phyloP scores from a whole-genome alignment of 2,888 invertebrate species.

The Lasioglossum leucozonium region DNA sequence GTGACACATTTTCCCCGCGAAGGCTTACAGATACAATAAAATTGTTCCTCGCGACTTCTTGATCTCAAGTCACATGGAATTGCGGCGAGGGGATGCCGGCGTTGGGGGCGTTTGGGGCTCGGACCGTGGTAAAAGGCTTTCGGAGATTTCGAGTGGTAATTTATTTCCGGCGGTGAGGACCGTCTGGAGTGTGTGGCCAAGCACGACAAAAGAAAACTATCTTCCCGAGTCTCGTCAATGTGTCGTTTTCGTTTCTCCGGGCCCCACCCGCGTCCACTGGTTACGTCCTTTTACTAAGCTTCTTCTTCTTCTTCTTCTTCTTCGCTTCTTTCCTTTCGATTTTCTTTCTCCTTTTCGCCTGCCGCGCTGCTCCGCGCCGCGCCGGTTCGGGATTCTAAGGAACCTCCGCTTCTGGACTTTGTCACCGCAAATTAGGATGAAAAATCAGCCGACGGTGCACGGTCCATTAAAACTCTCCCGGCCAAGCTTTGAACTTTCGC shows the following conservation, averaged over 20 bases:
- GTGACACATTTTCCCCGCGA: slow-evolving; percentile 39
- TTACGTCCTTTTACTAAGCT: slow-evolving; percentile 10
- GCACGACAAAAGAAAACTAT: slow-evolving; percentile 74
- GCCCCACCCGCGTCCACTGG: not conserved
- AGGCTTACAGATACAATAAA: slow-evolving; percentile 74
- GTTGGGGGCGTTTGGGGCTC: not conserved
- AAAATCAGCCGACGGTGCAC: slow-evolving; percentile 56
- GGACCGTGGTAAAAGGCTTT: slow-evolving; percentile 70
- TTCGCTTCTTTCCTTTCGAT: slow-evolving; percentile 10
- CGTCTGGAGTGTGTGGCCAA: slow-evolving; percentile 67
- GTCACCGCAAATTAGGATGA: slow-evolving; percentile 69
- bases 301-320: slow-evolving; percentile 20
- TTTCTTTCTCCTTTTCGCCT: not conserved
- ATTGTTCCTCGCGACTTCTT: slow-evolving; percentile 65
- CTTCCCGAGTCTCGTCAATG: slow-evolving; percentile 68
- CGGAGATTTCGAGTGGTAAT: slow-evolving; percentile 76
- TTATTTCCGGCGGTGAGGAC: slow-evolving; percentile 72
- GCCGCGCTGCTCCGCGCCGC: not conserved
- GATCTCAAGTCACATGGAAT: slow-evolving; percentile 54
- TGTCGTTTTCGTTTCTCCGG: slow-evolving; percentile 50
- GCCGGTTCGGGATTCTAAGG: slow-evolving; percentile 13
- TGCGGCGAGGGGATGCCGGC: not conserved
- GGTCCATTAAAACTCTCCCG: slow-evolving; percentile 59
- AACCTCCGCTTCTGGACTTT: slow-evolving; percentile 53
- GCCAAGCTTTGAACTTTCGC: slow-evolving; percentile 2